Evolutionary conservation across 1,140 invertebrate genomes (phyloP), one percentile per base, ranked within the genome.

Genomic region (Hestina assimilis): DNA sequence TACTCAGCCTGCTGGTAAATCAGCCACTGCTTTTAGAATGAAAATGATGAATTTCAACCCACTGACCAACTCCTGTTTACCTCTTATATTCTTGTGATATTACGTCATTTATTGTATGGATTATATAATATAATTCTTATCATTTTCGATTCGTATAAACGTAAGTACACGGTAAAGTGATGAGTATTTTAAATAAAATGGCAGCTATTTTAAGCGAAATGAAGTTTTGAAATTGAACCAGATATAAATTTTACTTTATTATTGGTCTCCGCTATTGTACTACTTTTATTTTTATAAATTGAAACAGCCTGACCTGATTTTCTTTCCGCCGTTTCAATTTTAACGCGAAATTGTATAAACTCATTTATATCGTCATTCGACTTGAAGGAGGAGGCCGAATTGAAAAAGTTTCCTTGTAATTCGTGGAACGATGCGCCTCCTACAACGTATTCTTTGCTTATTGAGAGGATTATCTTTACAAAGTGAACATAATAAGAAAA

Each of bases 341-440:
- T 28, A 57, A 63, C 46, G 41, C 54, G 54, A 57, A 71, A 62
- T 66, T 59, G 74, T 64, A 70, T 65, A 78, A 82, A 78, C 69
- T 79, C 72, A 76, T 78, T 79, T 79, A 71, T 69, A 43, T 65
- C 59, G 50, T 68, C 69, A 76, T 70, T 67, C 59, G 59, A 72
- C 53, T 75, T 68, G 46, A 69, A 69, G 68, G 69, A n/a, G n/a
- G 71, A 63, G 70, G 59, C 43, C 48, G 71, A 79, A 83, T 80
- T 79, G 77, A 80, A 77, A 80, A 83, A 83, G 73, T 80, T 83
- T 53, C 53, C 31, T 56, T 59, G 55, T 59, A 59, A 60, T 56
- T 52, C 26, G 40, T 58, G 40, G 41, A 50, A 40, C 41, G 59
- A 54, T 47, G 47, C 26, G 42, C 54, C 35, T 24, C 26, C 41